Evolutionary conservation across 2,113 vertebrate species (phyloP).

Genomic region (Phrynosoma platyrhinos): DNA sequence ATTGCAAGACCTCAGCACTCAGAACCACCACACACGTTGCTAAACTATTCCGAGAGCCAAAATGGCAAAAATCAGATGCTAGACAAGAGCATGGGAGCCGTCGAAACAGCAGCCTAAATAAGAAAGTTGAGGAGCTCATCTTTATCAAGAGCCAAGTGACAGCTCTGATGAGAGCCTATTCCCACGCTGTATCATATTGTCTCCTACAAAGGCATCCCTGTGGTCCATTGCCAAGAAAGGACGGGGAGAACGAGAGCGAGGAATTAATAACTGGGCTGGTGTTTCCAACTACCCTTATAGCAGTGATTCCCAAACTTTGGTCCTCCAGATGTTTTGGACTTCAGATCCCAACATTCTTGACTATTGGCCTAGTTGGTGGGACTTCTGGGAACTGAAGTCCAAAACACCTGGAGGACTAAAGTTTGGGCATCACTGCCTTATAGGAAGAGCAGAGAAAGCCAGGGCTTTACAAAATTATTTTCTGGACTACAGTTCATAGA

Average conservation of each 20-base stretch:
- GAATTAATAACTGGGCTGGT: not conserved
- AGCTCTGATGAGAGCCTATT: constrained; percentile 34
- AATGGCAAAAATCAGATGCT: not conserved
- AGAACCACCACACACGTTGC: not conserved
- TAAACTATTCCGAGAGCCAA: not conserved
- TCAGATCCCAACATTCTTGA: no score
- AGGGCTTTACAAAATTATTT: no score
- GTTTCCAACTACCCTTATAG: not conserved
- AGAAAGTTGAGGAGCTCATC: constrained; percentile 40
- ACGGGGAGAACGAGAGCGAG: not conserved
- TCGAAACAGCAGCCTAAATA: not conserved
- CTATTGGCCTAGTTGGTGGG: no score
- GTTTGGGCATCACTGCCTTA: no score
- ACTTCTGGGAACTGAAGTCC: no score
- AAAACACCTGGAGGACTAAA: no score
- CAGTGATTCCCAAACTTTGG: not conserved
- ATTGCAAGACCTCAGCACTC: not conserved
- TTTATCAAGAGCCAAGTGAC: constrained; percentile 42
- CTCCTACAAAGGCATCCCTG: constrained; percentile 30
- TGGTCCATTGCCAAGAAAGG: not conserved
- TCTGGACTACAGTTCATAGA: no score
- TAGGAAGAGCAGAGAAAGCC: no score
- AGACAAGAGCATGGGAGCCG: constrained; percentile 38
- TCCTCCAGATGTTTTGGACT: no score
- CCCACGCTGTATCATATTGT: constrained; percentile 43